phyloP scores from a whole-genome alignment of 2,888 invertebrate species.

The Conops quadrifasciatus region DNA sequence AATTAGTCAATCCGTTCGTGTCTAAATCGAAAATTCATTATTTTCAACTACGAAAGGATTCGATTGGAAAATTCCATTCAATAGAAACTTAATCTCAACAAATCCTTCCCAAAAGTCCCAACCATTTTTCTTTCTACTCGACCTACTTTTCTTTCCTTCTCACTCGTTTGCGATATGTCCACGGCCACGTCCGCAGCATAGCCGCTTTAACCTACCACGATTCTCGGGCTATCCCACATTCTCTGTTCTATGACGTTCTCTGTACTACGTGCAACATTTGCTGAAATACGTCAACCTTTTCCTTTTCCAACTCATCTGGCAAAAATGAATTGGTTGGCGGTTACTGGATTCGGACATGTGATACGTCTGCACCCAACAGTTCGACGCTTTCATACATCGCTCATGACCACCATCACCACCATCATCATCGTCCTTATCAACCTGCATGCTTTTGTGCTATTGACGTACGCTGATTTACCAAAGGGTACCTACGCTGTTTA shows the following conservation, averaged over 20 bases:
- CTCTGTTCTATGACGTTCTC: slow-evolving; percentile 3
- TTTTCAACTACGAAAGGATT: neutral
- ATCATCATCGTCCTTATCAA: slow-evolving; percentile 7
- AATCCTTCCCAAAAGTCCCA: too few species aligned
- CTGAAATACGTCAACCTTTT: slow-evolving; percentile 19
- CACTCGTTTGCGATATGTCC: neutral
- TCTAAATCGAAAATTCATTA: neutral
- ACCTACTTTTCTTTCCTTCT: too few species aligned
- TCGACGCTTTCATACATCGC: too few species aligned
- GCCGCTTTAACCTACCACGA: too few species aligned
- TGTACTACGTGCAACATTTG: neutral
- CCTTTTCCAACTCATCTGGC: neutral
- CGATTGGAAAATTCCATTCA: too few species aligned
- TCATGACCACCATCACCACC: neutral
- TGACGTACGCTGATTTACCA: slow-evolving; percentile 6
- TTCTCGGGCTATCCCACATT: too few species aligned
- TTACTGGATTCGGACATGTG: neutral
- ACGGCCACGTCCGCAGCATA: neutral
- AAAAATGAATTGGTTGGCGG: too few species aligned
- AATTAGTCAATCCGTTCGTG: too few species aligned
- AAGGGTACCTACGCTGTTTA: neutral
- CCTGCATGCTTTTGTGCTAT: slow-evolving; percentile 27
- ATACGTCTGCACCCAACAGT: neutral
- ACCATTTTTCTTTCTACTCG: too few species aligned
- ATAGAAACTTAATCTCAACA: too few species aligned